Evolutionary conservation across 2,888 invertebrate species (phyloP).

Genomic region (Papilio demoleus): DNA sequence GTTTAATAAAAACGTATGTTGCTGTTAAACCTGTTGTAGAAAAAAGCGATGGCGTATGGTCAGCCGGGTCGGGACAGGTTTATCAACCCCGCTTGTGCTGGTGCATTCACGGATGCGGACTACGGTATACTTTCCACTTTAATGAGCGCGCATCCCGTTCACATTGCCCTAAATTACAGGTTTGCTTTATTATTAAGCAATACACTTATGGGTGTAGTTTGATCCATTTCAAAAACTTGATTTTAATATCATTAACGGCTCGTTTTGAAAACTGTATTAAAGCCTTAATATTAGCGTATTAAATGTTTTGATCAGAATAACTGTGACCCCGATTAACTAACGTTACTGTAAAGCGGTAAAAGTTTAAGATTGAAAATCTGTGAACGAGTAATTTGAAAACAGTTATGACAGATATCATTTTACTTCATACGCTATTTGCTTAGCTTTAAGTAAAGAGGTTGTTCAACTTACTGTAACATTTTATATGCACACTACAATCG

Average conservation of each 20-base stretch:
- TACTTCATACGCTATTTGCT: neutral
- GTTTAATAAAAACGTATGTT: slow-evolving; percentile 69
- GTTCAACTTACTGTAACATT: slow-evolving; percentile 2
- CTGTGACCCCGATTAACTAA: neutral
- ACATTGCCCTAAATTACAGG: slow-evolving; percentile 50
- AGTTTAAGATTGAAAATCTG: neutral
- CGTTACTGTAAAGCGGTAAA: neutral
- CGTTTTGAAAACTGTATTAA: slow-evolving; percentile 11
- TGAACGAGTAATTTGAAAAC: neutral
- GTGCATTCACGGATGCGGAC: slow-evolving; percentile 76
- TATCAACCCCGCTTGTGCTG: slow-evolving; percentile 71
- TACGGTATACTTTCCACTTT: slow-evolving; percentile 69
- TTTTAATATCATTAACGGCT: slow-evolving; percentile 10
- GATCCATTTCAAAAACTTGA: slow-evolving; percentile 29
- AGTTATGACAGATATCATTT: neutral
- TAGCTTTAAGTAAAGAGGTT: neutral
- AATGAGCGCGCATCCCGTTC: slow-evolving; percentile 72
- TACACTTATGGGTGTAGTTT: slow-evolving; percentile 46
- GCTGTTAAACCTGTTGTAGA: slow-evolving; percentile 68
- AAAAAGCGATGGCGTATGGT: slow-evolving; percentile 66
- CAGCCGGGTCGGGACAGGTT: slow-evolving; percentile 65
- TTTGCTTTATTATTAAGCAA: slow-evolving; percentile 41
- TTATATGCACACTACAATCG: slow-evolving; percentile 44
- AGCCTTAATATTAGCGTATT: neutral
- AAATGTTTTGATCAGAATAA: neutral